Base-by-base conservation (phyloP, 2,888 invertebrate genomes). In the Actias luna region DNA sequence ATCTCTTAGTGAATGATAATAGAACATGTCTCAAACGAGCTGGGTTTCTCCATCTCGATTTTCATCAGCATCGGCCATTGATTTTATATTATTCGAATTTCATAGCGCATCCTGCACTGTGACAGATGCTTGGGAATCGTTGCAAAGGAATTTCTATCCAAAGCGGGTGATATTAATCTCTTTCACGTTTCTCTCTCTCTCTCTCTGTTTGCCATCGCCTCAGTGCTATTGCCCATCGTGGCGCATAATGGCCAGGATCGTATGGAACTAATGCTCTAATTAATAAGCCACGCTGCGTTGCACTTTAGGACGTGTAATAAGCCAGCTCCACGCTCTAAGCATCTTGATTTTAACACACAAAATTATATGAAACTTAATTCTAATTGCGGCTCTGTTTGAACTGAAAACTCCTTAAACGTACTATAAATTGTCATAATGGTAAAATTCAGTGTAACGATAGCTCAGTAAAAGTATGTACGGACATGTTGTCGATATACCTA, bases 111-210 rank as follows among this genome's bases (percentile, higher is more conserved):
- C 77, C 66, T 27, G 0, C 62, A 68, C 29, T 79, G 70, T 65
- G 52, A 5, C 16, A 2, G 58, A 42, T 35, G 14, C 79, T 65
- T 69, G 58, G 71, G 69, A 69, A 79, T 83, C 80, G 83, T 85
- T 79, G 77, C 77, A 77, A 80, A 86, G 88, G 87, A 87, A 88
- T 88, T 82, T 82, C 82, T 77, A 80, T 78, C 80, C 83, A 69
- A 73, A 72, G 75, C 79, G 79, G 82, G 78, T 83, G 83, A 83
- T 87, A 89, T 88, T 87, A 87, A 87, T 89, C 87, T 87, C 83
- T 86, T 85, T 87, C 84, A 79, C 85, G 83, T 88, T 85, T 83
- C 81, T 73, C 79, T 79, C 78, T 73, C 76, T 75, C 72, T 55
- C 78, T 73, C 76, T 75, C 72, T 55, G 29, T 29, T 29, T 29